Conservation (phyloP, 2,888 invertebrate genomes). For the Eristalinus aeneus region DNA sequence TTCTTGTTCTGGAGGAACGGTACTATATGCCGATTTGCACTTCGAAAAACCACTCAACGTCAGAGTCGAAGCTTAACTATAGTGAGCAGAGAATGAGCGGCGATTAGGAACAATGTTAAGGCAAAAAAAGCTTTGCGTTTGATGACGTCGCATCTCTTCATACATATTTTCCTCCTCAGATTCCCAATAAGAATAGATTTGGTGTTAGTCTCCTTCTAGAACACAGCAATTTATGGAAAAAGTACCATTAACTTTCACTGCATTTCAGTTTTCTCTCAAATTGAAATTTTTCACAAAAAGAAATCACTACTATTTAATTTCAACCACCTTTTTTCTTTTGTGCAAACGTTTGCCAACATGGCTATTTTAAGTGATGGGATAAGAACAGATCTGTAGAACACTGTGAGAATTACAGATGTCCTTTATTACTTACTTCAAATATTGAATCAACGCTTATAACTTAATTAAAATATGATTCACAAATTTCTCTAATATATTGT, state of each 20-base stretch:
- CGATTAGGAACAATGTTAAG: conserved; percentile 2
- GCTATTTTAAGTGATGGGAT: conserved; percentile 3
- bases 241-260: background rate
- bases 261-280: background rate
- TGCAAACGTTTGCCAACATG: conserved; percentile 26
- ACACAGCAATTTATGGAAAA: conserved; percentile 9
- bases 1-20: conserved; percentile 8
- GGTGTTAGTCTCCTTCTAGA: conserved; percentile 39
- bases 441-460: conserved; percentile 18
- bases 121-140: conserved; percentile 49
- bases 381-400: background rate
- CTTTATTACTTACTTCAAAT: conserved; percentile 39
- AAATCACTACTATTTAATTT: background rate
- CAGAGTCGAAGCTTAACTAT: background rate
- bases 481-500: conserved; percentile 72
- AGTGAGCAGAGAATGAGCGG: background rate
- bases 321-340: background rate
- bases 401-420: background rate
- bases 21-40: conserved; percentile 16
- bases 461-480: background rate
- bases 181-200: background rate
- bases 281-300: background rate
- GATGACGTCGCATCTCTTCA: conserved; percentile 64
- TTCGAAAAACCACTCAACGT: background rate
- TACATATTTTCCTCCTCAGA: background rate